Base-by-base conservation (phyloP, 2,888 invertebrate species). In the Melanotus villosus region DNA sequence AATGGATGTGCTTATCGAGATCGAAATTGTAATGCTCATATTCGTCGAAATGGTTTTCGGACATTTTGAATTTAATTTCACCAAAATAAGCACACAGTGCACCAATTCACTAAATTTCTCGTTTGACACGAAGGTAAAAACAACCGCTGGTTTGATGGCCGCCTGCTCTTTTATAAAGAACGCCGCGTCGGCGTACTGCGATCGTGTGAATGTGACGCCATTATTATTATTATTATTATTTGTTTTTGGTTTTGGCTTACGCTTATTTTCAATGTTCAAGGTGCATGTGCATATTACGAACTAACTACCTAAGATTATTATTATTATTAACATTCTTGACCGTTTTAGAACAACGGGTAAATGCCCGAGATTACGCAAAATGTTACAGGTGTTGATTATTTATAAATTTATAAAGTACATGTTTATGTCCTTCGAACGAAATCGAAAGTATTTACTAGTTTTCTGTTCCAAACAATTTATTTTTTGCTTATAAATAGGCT, bases 11-110 rank as follows among this genome's bases (percentile, higher is more conserved):
- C 86, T 97, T 97, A 85, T 96, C 97, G 88, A 94, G 92, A 79
- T 95, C 95, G 85, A 93, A 97, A 86, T 97, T 97, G 89, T 95
- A 97, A 83, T 96, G 94, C 83, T 97, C 97, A 89, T 95, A 96
- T 83, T 95, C 92, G 87, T 97, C 96, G 84, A 93, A 92, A 87
- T 93, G 91, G 18, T 26, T 58, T 86, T 94, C 94, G 81, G 94
- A 94, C 95, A 95, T 94, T 83, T 85, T 89, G 86, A 6, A 50
- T 41, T 10, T 21, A 41, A 50, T 14, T 30, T 41, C 30, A 52
- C 63, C 36, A 52, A 36, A 54, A 26, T n/a, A 5, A 12, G 23
- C 47, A 23, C 12, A n/a, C n/a, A n/a, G n/a, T n/a, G 12, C 30
- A 52, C 52, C 32, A 18, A 30, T 16, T 4, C 12, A 18, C 9